Conservation (phyloP, 2,888 invertebrate genomes). For the Aspidiotus destructor region DNA sequence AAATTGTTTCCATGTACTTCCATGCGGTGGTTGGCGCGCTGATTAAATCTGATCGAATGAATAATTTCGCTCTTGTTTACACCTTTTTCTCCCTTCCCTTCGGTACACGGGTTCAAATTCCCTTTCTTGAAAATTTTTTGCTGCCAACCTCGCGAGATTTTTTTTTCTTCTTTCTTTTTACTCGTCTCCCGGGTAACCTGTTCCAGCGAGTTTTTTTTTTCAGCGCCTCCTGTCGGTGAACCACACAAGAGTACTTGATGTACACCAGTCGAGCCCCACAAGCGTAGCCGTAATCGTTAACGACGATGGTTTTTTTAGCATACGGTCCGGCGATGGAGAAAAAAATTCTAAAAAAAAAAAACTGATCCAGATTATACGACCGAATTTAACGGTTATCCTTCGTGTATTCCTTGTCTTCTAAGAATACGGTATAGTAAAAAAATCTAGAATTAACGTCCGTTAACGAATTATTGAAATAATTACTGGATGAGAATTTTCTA, state of each 20-base stretch:
- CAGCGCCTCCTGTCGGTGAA: constrained; percentile 11
- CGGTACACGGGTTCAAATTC: neutral
- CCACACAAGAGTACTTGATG: constrained; percentile 32
- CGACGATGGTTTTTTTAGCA: neutral
- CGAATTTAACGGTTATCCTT: constrained; percentile 24
- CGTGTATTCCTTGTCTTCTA: too few relatives aligned
- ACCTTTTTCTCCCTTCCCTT: neutral
- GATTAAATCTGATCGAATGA: neutral
- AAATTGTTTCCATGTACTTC: too few relatives aligned
- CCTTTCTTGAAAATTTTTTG: neutral
- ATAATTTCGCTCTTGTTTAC: neutral
- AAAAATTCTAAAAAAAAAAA: constrained; percentile 7
- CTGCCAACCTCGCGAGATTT: neutral
- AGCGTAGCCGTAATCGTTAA: neutral
- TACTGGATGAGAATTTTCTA: neutral
- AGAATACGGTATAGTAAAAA: constrained; percentile 1
- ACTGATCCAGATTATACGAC: constrained; percentile 29
- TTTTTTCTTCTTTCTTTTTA: neutral
- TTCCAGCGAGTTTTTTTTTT: constrained; percentile 1
- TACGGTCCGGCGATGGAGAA: neutral
- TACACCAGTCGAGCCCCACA: constrained; percentile 15
- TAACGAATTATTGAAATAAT: constrained; percentile 12
- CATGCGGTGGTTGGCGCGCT: too few relatives aligned
- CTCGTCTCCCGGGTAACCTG: neutral
- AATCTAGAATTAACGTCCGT: constrained; percentile 4